Conservation (phyloP, 2,797 vertebrate species). For the Atherinosoma microstoma region DNA sequence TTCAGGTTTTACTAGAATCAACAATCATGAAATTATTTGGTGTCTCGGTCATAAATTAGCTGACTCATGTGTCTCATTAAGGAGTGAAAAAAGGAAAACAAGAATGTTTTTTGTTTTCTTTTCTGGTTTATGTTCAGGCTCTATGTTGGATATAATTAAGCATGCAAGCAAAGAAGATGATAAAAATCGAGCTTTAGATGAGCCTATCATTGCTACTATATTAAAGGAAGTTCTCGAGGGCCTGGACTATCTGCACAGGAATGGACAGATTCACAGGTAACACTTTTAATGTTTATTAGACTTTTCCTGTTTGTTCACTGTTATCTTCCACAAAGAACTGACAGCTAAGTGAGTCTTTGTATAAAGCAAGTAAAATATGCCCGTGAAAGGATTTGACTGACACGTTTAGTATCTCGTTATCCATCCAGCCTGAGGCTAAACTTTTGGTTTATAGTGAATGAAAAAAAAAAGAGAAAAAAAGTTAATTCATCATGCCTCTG, state of each 20-base stretch:
- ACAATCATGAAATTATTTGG: not conserved
- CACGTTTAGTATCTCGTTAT: not conserved
- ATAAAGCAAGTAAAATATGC: not conserved
- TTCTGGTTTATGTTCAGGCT: conserved; percentile 83
- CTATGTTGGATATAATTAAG: conserved; percentile 99
- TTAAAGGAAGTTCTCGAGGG: conserved; percentile 97
- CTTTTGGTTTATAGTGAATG: not conserved
- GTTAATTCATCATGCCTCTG: conserved; percentile 20
- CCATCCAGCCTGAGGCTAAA: not conserved
- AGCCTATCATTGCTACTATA: conserved; percentile 96
- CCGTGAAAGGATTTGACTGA: not conserved
- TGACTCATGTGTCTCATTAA: conserved; percentile 23
- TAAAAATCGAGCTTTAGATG: conserved; percentile 92
- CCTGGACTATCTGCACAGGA: conserved; percentile 97
- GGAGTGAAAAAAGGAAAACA: conserved; percentile 11
- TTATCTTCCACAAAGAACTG: not conserved
- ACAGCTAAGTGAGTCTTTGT: not conserved
- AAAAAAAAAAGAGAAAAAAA: not conserved
- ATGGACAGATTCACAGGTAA: conserved; percentile 99
- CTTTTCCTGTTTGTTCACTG: not conserved
- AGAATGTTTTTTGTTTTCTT: conserved; percentile 6
- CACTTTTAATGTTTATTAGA: not conserved
- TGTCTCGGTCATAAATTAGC: not conserved
- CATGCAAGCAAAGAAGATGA: conserved; percentile 94
- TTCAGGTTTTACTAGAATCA: not conserved